These are phyloP conservation scores for Coelopa pilipes DNA, from an alignment of 2,888 invertebrate species.

Conservation along the genomic window DNA sequence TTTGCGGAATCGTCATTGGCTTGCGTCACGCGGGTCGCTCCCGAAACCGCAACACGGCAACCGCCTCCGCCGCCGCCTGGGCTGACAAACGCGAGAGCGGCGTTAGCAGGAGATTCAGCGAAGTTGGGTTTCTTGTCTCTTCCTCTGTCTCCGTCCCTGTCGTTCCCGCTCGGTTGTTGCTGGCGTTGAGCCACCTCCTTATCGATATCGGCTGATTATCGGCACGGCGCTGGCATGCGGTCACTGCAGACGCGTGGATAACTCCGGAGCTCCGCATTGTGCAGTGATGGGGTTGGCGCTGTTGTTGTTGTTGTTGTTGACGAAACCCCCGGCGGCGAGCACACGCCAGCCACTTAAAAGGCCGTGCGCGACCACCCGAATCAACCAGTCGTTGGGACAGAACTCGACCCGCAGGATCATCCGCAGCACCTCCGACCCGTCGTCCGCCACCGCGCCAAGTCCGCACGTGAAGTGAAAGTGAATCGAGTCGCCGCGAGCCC, in stretches of 20 bases:
- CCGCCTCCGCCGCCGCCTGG: neutral
- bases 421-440: neutral
- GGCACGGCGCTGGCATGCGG: too few relatives aligned
- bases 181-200: too few relatives aligned
- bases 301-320: slow-evolving; percentile 16
- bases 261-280: too few relatives aligned
- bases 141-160: too few relatives aligned
- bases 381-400: slow-evolving; percentile 55
- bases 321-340: neutral
- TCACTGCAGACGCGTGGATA: too few relatives aligned
- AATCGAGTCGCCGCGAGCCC: too few relatives aligned
- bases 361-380: slow-evolving; percentile 47
- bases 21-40: slow-evolving; percentile 3
- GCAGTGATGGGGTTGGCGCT: neutral
- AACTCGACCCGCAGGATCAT: slow-evolving; percentile 48
- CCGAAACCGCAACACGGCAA: neutral
- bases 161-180: too few relatives aligned
- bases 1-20: slow-evolving; percentile 20
- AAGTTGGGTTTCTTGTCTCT: too few relatives aligned
- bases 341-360: slow-evolving; percentile 44
- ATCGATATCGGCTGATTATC: too few relatives aligned
- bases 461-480: too few relatives aligned
- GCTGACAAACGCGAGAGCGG: neutral
- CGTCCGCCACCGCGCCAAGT: neutral
- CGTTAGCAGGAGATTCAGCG: too few relatives aligned